phyloP scores from a whole-genome alignment of 1,140 invertebrate species.

The Zaprionus kolodkinae region DNA sequence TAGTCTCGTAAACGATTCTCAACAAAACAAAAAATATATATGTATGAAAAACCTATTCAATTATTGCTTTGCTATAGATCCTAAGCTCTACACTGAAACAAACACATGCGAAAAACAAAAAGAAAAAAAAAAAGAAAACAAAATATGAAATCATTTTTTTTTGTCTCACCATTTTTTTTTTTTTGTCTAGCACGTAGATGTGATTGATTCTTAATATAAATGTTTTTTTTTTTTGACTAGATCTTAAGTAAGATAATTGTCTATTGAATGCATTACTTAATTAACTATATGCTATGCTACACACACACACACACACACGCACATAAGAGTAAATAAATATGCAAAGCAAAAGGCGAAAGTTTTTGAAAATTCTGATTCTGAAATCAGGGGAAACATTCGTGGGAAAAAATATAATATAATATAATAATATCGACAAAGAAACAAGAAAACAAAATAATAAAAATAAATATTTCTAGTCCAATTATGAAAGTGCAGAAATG shows the following conservation, averaged over 20 bases:
- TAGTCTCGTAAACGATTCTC: conserved; percentile 21
- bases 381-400: conserved; percentile 33
- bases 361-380: conserved; percentile 9
- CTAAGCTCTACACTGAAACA: conserved; percentile 16
- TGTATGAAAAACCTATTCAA: conserved; percentile 26
- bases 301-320: conserved; percentile 3
- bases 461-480: conserved; percentile 73
- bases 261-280: conserved; percentile 11
- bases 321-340: conserved; percentile 22
- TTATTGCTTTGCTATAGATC: conserved; percentile 32
- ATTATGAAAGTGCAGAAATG: conserved; percentile 53
- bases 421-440: conserved; percentile 18
- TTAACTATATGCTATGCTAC: conserved; percentile 19
- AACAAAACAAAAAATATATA: conserved; percentile 41
- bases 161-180: conserved; percentile 29
- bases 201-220: conserved; percentile 7
- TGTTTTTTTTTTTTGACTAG: conserved; percentile 38
- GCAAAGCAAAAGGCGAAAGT: conserved; percentile 21
- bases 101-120: background rate
- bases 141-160: conserved; percentile 10
- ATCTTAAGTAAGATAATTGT: conserved; percentile 25
- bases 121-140: conserved; percentile 14
- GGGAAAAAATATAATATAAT: conserved; percentile 31
- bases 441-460: conserved; percentile 28
- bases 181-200: conserved; percentile 33